Conservation (phyloP, 2,888 invertebrate species). For the Prosapia bicincta region DNA sequence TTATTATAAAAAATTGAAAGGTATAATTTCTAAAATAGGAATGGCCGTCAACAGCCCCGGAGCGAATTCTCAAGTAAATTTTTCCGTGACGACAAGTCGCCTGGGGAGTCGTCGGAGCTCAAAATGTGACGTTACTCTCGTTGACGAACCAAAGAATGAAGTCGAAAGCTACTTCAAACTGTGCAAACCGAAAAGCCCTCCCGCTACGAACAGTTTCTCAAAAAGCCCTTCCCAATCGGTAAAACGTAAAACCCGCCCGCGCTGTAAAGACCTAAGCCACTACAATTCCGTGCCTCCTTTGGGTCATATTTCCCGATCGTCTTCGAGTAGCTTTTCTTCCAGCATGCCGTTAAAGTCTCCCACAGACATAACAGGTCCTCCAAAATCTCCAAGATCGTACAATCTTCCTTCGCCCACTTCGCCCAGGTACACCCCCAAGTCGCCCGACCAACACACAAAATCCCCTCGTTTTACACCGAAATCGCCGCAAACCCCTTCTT, state of each 20-base stretch:
- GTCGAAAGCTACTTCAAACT: conserved; percentile 22
- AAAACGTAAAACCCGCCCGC: conserved; percentile 26
- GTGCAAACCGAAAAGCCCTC: background rate
- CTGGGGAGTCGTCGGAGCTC: conserved; percentile 12
- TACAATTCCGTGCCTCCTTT: conserved; percentile 28
- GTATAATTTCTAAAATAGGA: no score
- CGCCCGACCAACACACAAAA: conserved; percentile 24
- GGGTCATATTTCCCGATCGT: conserved; percentile 13
- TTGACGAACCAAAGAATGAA: conserved; percentile 7
- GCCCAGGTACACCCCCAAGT: conserved; percentile 25
- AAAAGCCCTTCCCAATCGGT: conserved; percentile 23
- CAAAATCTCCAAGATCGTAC: conserved; percentile 19
- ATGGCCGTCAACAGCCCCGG: conserved; percentile 9
- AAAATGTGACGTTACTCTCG: background rate
- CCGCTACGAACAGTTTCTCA: conserved; percentile 3
- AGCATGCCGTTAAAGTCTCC: conserved; percentile 11
- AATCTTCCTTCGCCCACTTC: conserved; percentile 16
- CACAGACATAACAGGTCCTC: conserved; percentile 4
- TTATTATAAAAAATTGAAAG: no score
- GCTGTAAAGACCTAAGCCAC: conserved; percentile 29
- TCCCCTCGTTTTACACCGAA: conserved; percentile 14
- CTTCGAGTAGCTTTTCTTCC: conserved; percentile 16
- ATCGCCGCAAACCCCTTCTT: conserved; percentile 9
- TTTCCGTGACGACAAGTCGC: conserved; percentile 5
- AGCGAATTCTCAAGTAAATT: conserved; percentile 1